Conservation (phyloP, 2,888 invertebrate genomes). For the Beris morrisii region DNA sequence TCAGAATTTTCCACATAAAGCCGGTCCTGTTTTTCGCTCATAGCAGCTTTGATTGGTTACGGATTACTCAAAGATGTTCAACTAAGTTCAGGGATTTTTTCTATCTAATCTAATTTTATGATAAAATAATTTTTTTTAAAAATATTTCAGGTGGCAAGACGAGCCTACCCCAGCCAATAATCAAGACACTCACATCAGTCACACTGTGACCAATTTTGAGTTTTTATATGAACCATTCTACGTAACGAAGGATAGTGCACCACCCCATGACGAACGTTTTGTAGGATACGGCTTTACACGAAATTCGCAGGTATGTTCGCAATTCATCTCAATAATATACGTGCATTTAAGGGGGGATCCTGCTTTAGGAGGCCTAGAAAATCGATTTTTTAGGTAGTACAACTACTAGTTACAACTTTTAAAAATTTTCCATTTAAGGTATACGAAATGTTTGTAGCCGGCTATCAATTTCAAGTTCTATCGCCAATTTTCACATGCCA, state of each 20-base stretch:
- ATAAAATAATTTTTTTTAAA: neutral
- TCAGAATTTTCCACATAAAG: no score
- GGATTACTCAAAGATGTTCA: no score
- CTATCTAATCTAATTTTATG: neutral
- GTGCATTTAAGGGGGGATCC: no score
- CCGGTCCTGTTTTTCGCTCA: no score
- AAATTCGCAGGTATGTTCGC: slow-evolving; percentile 76
- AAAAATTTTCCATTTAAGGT: slow-evolving; percentile 62
- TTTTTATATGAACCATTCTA: slow-evolving; percentile 92
- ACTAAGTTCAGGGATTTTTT: no score
- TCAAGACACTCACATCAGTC: slow-evolving; percentile 72
- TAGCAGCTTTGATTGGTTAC: no score
- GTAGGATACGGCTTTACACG: slow-evolving; percentile 90
- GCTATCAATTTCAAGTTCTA: slow-evolving; percentile 84
- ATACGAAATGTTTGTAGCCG: slow-evolving; percentile 88
- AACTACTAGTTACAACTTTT: neutral
- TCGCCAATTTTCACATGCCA: slow-evolving; percentile 88
- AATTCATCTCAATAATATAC: neutral
- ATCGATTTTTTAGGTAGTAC: neutral
- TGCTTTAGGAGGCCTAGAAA: no score
- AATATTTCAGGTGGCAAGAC: slow-evolving; percentile 60
- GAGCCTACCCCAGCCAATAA: slow-evolving; percentile 59
- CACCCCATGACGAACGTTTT: slow-evolving; percentile 85
- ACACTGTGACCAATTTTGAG: slow-evolving; percentile 80
- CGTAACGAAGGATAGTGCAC: slow-evolving; percentile 78